Base-by-base conservation (phyloP, 2,888 invertebrate species). In the Neoitamus cyanurus region DNA sequence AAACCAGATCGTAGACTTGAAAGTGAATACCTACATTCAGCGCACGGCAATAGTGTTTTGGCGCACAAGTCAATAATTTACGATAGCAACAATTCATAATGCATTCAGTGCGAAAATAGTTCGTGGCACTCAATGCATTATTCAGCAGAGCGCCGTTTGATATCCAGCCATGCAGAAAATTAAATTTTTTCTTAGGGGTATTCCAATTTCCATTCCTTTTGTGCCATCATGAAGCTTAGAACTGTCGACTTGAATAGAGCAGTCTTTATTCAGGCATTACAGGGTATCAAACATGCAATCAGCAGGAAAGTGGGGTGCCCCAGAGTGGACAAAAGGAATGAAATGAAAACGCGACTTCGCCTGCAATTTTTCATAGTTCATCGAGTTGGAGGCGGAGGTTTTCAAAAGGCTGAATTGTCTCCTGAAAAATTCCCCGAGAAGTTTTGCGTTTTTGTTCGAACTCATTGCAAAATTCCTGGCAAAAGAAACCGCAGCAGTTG, bases 131-230 rank as follows among this genome's bases (percentile, higher is more conserved):
- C 30, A 30, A 72, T 72, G 34, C 34, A 72, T 72, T 34, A 72
- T 34, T 34, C 58, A 58, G 58, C 7, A 7, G 58, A 58, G 15
- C 25, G 2, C 28, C 46, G 46, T 77, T 77, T 77, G 46, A 46
- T 30, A 77, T 77, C 48, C 46, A 77, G 28, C 30, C 37, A 28
- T 77, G 77, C 46, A 46, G 77, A 77, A 77, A 77, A 77, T 77
- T 77, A 77, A 77, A 77, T 77, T 46, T 77, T 77, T 46, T 77
- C 46, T 15, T 28, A 4, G 15, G 34, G 34, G 58, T 58, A 73
- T 34, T 73, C 15, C 73, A 73, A 73, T 77, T 77, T 46, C 28
- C 28, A n/a, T 46, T 77, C 5, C 46, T 77, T 77, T 77, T 46
- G 13, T 77, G 58, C 58, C 20, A 3, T 25, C 58, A 58, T 20